Evolutionary conservation across 2,888 invertebrate species (phyloP), one percentile per base, ranked within the genome.

Genomic region (Lepetodrilus schrolli): DNA sequence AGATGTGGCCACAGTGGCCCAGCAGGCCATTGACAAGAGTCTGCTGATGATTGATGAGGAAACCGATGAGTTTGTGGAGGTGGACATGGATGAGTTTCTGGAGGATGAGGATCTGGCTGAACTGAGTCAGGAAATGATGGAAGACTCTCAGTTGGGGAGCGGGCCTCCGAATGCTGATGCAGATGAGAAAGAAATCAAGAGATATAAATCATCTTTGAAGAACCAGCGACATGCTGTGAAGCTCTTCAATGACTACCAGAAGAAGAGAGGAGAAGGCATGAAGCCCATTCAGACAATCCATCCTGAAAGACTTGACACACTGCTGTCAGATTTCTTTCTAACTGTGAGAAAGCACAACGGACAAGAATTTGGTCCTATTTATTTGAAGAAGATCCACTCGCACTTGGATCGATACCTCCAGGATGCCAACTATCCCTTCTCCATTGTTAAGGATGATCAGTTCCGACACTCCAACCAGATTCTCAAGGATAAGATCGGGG

Each of bases 1-100:
- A 34, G 30, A 23, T 7, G 13, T 58, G 3, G 30, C n/a, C 17
- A 17, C 26, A 26, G 58, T 30, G 5, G 30, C 26, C 3, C 58
- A 58, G 34, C 58, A 58, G 34, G 58, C 34, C 30, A 58, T 58
- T 13, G 58, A 58, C 34, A 58, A 58, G 34, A 30, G 30, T 34
- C 58, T 58, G 58, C 58, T 58, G 30, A 58, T 68, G 68, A 68
- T 68, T 10, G 68, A 68, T 17, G 68, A 68, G n/a, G 43, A 47
- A n/a, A 47, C 43, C 13, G 68, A 68, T 47, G 68, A 68, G 30
- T 43, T 68, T 43, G 43, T 68, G n/a, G 68, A 68, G 26, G 43
- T 68, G 4, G 68, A 68, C n/a, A 43, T 38, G 38, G 68, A 68
- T n/a, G 68, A 68, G 13, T 26, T 58, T 26, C 21, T 43, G 43